Evolutionary conservation across 2,888 invertebrate species (phyloP), one percentile per base, ranked within the genome.

Genomic region (Rhamnusium bicolor): DNA sequence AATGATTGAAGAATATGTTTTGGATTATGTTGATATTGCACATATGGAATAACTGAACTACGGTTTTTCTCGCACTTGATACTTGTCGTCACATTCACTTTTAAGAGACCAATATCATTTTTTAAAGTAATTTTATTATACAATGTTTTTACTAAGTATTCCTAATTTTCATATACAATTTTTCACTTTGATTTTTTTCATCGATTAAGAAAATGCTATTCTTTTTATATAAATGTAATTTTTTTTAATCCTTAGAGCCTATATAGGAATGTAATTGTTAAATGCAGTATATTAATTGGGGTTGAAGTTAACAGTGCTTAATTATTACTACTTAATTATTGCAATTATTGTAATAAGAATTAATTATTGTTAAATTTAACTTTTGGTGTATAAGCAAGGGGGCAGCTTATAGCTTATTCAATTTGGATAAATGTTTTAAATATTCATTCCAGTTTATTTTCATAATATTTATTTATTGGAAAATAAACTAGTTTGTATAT

Each of bases 391-490:
- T 85, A 84, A 86, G 87, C 86, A 87, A 87, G 86, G 87, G 87
- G 87, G 87, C 87, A 87, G 87, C 87, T 87, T 85, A 83, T 83
- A 84, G 86, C 85, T 86, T 84, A 78, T 78, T 75, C 66, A 76
- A 74, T 60, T 75, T n/a, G 76, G 70, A 76, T 79, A 74, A 77
- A 79, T 82, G 73, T 80, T 77, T 78, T 77, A 76, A 68, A 61
- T 74, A 76, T 68, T 58, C 77, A 76, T 75, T 73, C 75, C 76
- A 77, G 78, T 79, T 24, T 75, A 79, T 78, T 80, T 79, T 71
- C 71, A 51, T 72, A 69, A 77, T 76, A 71, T 40, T 60, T 40
- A 49, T 47, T 56, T 70, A 32, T 68, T 69, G 51, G 54, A 58
- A 69, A 80, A 79, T 79, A 69, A 58, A 74, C 77, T 81, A 72